Evolutionary conservation across 2,888 invertebrate genomes (phyloP), one percentile per base, ranked within the genome.

Genomic region (Caenorhabditis japonica): DNA sequence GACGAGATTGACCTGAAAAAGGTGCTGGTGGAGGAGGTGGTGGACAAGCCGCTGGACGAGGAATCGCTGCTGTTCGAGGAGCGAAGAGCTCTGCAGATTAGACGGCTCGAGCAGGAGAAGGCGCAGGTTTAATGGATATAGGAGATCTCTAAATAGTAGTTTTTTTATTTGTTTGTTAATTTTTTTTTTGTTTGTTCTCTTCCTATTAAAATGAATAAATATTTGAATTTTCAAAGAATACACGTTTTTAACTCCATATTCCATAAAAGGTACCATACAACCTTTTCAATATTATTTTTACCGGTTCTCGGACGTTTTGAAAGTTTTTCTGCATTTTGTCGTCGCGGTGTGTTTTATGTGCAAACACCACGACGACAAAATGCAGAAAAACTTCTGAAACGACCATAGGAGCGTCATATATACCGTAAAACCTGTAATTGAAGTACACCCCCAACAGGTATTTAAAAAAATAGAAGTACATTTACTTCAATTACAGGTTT

Each of bases 31-130:
- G 70, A 78, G 25, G 77, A 84, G 41, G 74, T 83, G 25, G 81
- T 83, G 23, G 84, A 84, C 46, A 73, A 82, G 34, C 81, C 81
- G 13, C 55, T 79, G 25, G 75, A 82, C 58, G 75, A 83, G 69
- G 82, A 82, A 23, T 64, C 83, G 5, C 36, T 83, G 58, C 44
- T 83, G 13, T 83, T 83, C 60, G 83, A 81, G n/a, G 83, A 83
- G 47, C 56, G 81, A 66, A 72, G 83, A 53, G 79, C 77, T 0
- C 58, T 80, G 15, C 83, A 83, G 47, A 60, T 64, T 43, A 58
- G 71, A 60, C 38, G 59, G 30, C 44, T 83, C n/a, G 70, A 76
- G 43, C 69, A 82, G 38, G 58, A 71, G 27, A 74, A 77, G 46
- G 43, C 76, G 52, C 13, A 64, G 10, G 43, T 27, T 58, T 39